phyloP scores from a whole-genome alignment of 1,140 invertebrate species.

The Atta texana region DNA sequence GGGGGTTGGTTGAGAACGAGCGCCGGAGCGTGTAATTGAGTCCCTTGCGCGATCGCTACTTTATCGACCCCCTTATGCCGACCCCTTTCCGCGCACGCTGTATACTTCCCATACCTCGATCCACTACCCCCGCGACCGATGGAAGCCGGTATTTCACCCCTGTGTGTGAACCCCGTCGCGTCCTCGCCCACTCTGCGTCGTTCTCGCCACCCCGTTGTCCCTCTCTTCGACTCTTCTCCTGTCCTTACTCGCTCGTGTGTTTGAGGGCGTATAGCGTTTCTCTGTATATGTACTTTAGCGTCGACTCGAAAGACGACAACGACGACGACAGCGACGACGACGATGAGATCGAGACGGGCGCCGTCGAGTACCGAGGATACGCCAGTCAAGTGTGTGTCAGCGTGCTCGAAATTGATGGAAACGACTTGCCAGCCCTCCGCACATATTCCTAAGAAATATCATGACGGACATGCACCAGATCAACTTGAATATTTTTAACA shows the following conservation, averaged over 20 bases:
- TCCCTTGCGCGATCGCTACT: conserved; percentile 86
- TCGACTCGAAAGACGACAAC: conserved; percentile 39
- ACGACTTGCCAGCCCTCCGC: conserved; percentile 66
- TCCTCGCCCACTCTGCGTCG: conserved; percentile 42
- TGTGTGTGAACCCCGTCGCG: conserved; percentile 54
- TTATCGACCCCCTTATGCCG: conserved; percentile 85
- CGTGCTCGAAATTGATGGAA: conserved; percentile 76
- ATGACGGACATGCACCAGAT: conserved; percentile 22
- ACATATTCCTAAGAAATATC: conserved; percentile 46
- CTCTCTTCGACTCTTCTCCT: conserved; percentile 8
- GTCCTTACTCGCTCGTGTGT: conserved; percentile 37
- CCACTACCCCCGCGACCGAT: conserved; percentile 62
- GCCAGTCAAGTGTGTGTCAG: conserved; percentile 66
- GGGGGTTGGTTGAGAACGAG: conserved; percentile 47
- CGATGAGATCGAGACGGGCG: conserved; percentile 54
- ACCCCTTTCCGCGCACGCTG: conserved; percentile 54
- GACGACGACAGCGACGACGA: conserved; percentile 49
- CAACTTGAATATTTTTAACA: conserved; percentile 9
- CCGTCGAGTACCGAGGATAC: conserved; percentile 35
- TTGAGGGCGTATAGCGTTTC: conserved; percentile 12
- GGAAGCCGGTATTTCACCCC: conserved; percentile 52
- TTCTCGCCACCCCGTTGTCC: conserved; percentile 49
- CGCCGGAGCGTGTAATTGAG: conserved; percentile 86
- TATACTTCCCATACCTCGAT: conserved; percentile 25
- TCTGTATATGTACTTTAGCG: conserved; percentile 37